phyloP scores from a whole-genome alignment of 1,140 invertebrate species.

The Lerema accius region DNA sequence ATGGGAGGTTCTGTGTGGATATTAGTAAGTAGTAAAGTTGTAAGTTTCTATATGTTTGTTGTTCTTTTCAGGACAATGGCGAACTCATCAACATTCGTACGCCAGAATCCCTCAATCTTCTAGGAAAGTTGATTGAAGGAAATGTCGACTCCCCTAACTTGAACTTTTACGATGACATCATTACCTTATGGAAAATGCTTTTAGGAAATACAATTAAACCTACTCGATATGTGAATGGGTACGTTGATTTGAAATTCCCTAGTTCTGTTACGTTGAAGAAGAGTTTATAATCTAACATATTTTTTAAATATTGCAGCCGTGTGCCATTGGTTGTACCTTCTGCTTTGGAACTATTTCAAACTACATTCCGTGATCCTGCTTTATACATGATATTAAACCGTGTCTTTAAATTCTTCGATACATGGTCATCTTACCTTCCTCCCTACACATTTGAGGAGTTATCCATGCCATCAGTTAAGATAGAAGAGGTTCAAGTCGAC shows the following conservation, averaged over 20 bases:
- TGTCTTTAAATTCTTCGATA: slow-evolving; percentile 83
- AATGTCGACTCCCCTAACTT: slow-evolving; percentile 86
- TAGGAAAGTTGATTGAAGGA: slow-evolving; percentile 88
- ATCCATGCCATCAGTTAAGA: slow-evolving; percentile 84
- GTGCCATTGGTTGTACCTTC: slow-evolving; percentile 72
- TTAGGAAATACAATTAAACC: slow-evolving; percentile 75
- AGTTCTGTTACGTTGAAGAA: not conserved
- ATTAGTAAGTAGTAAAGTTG: too few species aligned
- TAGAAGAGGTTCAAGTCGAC: slow-evolving; percentile 83
- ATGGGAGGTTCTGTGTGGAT: too few species aligned
- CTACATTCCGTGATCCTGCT: slow-evolving; percentile 85
- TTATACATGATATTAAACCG: slow-evolving; percentile 87
- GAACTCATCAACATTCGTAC: slow-evolving; percentile 80
- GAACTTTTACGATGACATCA: slow-evolving; percentile 85
- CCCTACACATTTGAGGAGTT: slow-evolving; percentile 83
- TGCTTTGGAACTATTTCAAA: slow-evolving; percentile 82
- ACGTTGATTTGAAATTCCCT: slow-evolving; percentile 18
- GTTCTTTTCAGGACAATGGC: slow-evolving; percentile 66
- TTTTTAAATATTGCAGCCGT: slow-evolving; percentile 43
- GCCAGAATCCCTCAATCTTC: slow-evolving; percentile 82
- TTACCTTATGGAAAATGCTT: slow-evolving; percentile 83
- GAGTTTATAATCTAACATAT: slow-evolving; percentile 5
- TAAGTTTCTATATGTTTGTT: slow-evolving; percentile 6
- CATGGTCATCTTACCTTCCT: slow-evolving; percentile 81
- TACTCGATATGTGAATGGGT: slow-evolving; percentile 42